Base-by-base conservation (phyloP, 2,797 vertebrate species). In the Scleropages formosus region DNA sequence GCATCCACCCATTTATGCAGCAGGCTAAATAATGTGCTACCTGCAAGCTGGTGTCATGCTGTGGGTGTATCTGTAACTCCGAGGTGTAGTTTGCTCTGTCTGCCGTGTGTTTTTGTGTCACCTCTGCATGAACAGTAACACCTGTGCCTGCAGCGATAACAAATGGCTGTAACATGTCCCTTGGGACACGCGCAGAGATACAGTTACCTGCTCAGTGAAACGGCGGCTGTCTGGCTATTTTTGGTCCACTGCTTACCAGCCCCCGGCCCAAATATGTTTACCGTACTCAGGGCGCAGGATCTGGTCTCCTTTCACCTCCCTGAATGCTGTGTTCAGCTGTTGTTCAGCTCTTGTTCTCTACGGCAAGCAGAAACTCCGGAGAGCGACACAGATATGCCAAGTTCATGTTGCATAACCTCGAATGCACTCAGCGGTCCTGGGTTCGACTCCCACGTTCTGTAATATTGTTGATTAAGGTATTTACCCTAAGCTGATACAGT, bases 271-370 rank as follows among this genome's bases (percentile, higher is more conserved):
- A 13, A 69, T 47, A 24, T 22, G 20, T 67, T 69, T 44, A 69
- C 47, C 15, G 9, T n/a, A 16, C n/a, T 69, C 66, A 47, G 24
- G 46, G 69, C 49, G 44, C 31, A 22, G 24, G 31, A 49, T 24
- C 12, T 47, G 44, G 66, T 51, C 66, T 22, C 26, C 66, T 69
- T 69, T 70, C 67, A 68, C 67, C 66, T 51, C 66, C 49, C 65
- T 31, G 26, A 67, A 67, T 31, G 67, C 31, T 66, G 13, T 26
- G 47, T 69, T 47, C 49, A 12, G n/a, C 22, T 46, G 8, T 20
- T 44, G 46, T 49, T 20, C 51, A 49, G 46, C 47, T 47, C 66
- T 69, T n/a, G 24, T 46, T 44, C 47, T 49, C 66, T 51, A 15
- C 13, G 46, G 51, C 15, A 4, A 46, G 46, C 67, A 67, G 65